phyloP scores from a whole-genome alignment of 2,797 vertebrate genomes.

The Mormyrus proboscirostris region DNA sequence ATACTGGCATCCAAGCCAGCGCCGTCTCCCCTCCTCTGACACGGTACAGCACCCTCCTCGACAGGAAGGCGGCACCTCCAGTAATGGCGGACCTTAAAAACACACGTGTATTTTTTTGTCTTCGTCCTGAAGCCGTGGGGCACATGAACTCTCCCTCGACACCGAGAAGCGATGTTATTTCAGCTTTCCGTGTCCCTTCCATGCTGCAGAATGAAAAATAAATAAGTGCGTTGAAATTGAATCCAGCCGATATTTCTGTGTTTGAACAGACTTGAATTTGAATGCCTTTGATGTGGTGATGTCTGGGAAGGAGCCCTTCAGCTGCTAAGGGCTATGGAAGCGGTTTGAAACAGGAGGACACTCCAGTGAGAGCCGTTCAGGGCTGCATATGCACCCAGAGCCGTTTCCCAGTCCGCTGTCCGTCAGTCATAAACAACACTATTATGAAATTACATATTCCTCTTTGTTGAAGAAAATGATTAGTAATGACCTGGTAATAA shows the following conservation, averaged over 20 bases:
- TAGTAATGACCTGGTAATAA: background rate
- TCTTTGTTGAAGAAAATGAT: background rate
- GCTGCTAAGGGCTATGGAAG: constrained; percentile 21
- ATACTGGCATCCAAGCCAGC: background rate
- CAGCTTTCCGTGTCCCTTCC: constrained; percentile 22
- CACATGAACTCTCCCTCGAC: background rate
- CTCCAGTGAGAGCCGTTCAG: background rate
- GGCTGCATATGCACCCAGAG: background rate
- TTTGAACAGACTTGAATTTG: constrained; percentile 25
- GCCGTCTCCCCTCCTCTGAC: background rate
- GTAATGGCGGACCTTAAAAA: background rate
- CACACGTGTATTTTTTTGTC: background rate
- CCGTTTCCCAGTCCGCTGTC: background rate
- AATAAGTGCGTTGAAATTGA: constrained; percentile 24
- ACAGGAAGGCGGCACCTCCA: background rate
- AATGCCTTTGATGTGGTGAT: constrained; percentile 26
- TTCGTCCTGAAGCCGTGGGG: background rate
- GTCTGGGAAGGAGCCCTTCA: constrained; percentile 22
- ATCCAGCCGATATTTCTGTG: constrained; percentile 23
- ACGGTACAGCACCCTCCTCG: background rate
- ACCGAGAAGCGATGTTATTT: constrained; percentile 18
- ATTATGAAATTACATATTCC: background rate
- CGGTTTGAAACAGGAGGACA: background rate
- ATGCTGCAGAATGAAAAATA: constrained; percentile 23
- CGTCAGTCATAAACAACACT: background rate